Evolutionary conservation across 2,888 invertebrate species (phyloP), one percentile per base, ranked within the genome.

Genomic region (Pristionchus entomophagus): DNA sequence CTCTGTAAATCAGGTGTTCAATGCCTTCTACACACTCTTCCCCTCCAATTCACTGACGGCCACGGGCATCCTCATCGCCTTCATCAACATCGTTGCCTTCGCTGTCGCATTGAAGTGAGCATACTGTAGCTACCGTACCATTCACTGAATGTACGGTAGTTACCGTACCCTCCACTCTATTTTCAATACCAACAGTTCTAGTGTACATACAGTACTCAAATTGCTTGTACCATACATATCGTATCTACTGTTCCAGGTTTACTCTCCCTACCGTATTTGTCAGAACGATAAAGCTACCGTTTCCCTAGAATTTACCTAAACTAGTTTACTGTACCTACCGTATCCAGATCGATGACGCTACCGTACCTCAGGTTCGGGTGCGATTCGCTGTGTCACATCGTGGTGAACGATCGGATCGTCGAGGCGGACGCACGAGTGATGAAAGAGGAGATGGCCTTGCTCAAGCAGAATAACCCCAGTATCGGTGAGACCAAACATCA

Each of bases 371-470:
- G 69, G 19, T 69, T 19, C 38, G 38, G 38, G 5, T 5, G 38
- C 29, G 69, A 69, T 38, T 69, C 69, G 0, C 38, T 69, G 6
- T 69, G 69, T 38, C 69, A 69, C 38, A 38, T 69, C 19, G 38
- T 69, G 8, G 69, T 69, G 6, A 35, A 38, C 10, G 35, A 22
- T 69, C 69, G 69, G 4, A 69, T 69, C 14, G 35, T 10, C n/a
- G 69, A 69, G 69, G n/a, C 69, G 32, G 69, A 69, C n/a, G 5
- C 10, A 38, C 32, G 69, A 69, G 69, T 69, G 19, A 69, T 69
- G 38, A 10, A n/a, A 8, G 69, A 69, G n/a, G 69, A 69, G 69
- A 69, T 32, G 35, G 22, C 6, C 19, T 38, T 69, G 38, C 19
- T 38, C 22, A 69, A 38, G n/a, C 38, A 69, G 38, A 69, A 38